Base-by-base conservation (phyloP, 1,140 invertebrate genomes). In the Drosophila dunni region DNA sequence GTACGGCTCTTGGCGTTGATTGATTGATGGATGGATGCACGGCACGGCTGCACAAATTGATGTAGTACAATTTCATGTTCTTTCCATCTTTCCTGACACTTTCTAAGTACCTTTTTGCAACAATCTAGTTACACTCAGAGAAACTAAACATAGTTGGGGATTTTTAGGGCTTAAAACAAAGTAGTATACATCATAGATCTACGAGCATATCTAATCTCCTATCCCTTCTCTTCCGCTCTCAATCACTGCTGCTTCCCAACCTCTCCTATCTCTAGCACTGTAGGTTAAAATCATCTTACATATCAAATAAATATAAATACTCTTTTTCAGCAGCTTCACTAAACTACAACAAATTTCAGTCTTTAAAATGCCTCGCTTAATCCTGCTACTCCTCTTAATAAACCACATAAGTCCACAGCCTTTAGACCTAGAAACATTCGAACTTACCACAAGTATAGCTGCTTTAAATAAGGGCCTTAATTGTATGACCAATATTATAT, bases 21-120 rank as follows among this genome's bases (percentile, higher is more conserved):
- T 79, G 80, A 79, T 81, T 75, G 81, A 80, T 65, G 62, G 62
- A 54, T 83, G 62, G 46, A 64, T 66, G 70, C 40, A 10, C 15
- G n/a, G 70, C 40, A 7, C 15, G n/a, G 40, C 5, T 42, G 15
- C 11, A 17, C 50, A n/a, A 17, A 53, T 65, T 67, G 64, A 56
- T 71, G 50, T 50, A 66, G 50, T 68, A 63, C 69, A 29, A 20
- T 60, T 42, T 10, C 34, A 13, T 50, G 65, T 40, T 63, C 42
- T 60, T 29, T 17, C 24, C 11, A n/a, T 45, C 38, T 54, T 20
- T 24, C 75, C 60, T 36, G n/a, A 3, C 45, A 70, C 56, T 57
- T 70, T 78, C 60, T 58, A 68, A 71, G 63, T 74, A 29, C 36
- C 36, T 69, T 17, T 36, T 17, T n/a, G 33, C 45, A 46, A 45